Evolutionary conservation across 2,797 vertebrate species (phyloP), one percentile per base, ranked within the genome.

Genomic region (Tiaroga cobitis): DNA sequence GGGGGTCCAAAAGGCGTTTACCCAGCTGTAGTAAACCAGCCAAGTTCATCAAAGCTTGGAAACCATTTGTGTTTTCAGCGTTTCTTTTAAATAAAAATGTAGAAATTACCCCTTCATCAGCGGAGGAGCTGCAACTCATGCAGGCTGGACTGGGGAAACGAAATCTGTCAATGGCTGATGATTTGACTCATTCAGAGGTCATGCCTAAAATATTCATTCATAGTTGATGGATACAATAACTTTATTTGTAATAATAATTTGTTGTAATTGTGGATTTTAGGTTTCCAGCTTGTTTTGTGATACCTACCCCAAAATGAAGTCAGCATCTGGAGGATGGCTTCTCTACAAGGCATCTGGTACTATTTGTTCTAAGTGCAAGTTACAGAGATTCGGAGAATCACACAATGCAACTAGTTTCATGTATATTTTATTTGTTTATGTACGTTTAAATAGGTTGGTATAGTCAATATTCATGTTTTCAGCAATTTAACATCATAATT

Each of bases 141-240:
- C 32, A 68, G 18, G 29, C 65, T 21, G 65, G 73, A 16, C 34
- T 54, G 18, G 73, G 43, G 21, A 75, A 54, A 75, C 16, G 18
- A 5, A 34, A 75, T 75, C 26, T 75, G 0, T 21, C 73, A 21
- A 54, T 76, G 46, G 19, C 9, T 13, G 49, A 56, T 6, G 49
- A 76, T 19, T 76, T 76, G 73, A 54, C 49, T 13, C 73, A 76
- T 76, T 76, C 73, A 54, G 73, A 76, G 73, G 73, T 76, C 2
- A 65, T 32, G 5, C 26, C 32, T 37, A 46, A 46, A 15, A 46
- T 46, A 46, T 46, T 15, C 13, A 46, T 46, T 46, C 13, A 46
- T 46, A 46, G 43, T 1, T 46, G 43, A 46, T 46, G 13, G 3
- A 46, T 15, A 46, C 3, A 4, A 46, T 46, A 54, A 51, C 49